Evolutionary conservation across 2,797 vertebrate species (phyloP), one percentile per base, ranked within the genome.

Genomic region (Helostoma temminkii): DNA sequence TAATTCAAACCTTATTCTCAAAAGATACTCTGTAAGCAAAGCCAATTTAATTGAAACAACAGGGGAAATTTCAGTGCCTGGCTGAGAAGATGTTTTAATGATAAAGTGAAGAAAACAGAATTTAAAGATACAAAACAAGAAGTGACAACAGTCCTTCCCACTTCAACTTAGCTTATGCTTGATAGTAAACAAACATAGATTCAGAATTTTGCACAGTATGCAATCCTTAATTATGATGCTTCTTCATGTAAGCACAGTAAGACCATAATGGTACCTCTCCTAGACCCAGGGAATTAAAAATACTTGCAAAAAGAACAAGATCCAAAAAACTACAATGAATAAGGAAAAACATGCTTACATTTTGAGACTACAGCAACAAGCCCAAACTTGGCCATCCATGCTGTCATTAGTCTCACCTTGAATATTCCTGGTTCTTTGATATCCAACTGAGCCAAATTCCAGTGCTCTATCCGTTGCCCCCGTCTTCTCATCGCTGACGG

Each of bases 381-480:
- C 5, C 18, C n/a, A 37, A 14, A 32, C 6, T 9, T 46, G 22
- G 1, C 24, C 16, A 43, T 10, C 12, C 15, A 28, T 37, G 7
- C 18, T 7, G 1, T 22, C 21, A 2, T 65, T 28, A n/a, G 4
- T 72, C 94, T 93, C 85, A 98, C 98, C 97, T 98, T 99, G 67
- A 96, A 91, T 76, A 97, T 96, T 78, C 95, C 95, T 8, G 98
- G 97, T 84, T 99, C 97, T 81, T 95, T 95, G 86, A 99, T 96
- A 83, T 97, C 95, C 63, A 98, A 80, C 71, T 95, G 92, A 61
- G 92, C 81, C 25, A 91, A 74, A 64, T 92, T 94, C 94, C 95
- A 92, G 24, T 26, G 91, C 19, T 90, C 85, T 41, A 80, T 91
- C 79, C 84, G 83, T 64, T 73, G 78, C 80, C 65, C 91, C 71